Evolutionary conservation across 1,140 invertebrate genomes (phyloP), one percentile per base, ranked within the genome.

Genomic region (Drosophila sulfurigaster): DNA sequence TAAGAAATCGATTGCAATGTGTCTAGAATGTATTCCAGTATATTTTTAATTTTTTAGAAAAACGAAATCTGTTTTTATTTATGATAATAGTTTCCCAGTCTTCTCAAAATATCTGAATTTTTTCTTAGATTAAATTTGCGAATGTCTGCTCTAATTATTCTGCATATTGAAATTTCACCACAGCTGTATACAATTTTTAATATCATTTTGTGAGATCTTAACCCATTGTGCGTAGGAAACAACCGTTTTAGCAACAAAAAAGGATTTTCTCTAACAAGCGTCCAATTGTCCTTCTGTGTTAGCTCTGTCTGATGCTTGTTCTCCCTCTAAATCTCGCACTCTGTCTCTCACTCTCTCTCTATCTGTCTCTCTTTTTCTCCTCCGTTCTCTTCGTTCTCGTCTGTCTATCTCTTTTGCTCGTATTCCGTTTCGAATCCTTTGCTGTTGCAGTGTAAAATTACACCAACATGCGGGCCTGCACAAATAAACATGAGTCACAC

Each of bases 401-500:
- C 7, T 32, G 28, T 41, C 25, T 3, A 7, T 20, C 45, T 20
- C 15, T 38, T 15, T 52, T 54, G 56, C 38, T 57, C 32, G 6
- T 3, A 35, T 16, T 25, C 11, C 16, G 30, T 30, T 30, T 25
- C 16, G 1, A 30, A 41, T 28, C 52, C 66, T 59, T 15, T 60
- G 52, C 49, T 81, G 46, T 67, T 58, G 28, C 78, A 51, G 58
- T 75, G 63, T 78, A 71, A 75, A 81, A 78, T 81, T 66, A 75
- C 71, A 81, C 49, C 64, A 16, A 65, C 65, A 86, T 81, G 74
- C 59, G 70, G 78, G 69, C 48, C 41, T 25, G 20, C 49, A 51
- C 58, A 62, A 43, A 56, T 43, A 63, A 41, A 74, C 38, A 62
- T 52, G 52, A 52, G 16, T 5, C 46, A 54, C 30, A 48, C 28